Percentiles rank a stretch among this genome's conserved stretches.
phyloP scores from a whole-genome alignment of 1,140 invertebrate genomes.

The Myzus persicae region DNA sequence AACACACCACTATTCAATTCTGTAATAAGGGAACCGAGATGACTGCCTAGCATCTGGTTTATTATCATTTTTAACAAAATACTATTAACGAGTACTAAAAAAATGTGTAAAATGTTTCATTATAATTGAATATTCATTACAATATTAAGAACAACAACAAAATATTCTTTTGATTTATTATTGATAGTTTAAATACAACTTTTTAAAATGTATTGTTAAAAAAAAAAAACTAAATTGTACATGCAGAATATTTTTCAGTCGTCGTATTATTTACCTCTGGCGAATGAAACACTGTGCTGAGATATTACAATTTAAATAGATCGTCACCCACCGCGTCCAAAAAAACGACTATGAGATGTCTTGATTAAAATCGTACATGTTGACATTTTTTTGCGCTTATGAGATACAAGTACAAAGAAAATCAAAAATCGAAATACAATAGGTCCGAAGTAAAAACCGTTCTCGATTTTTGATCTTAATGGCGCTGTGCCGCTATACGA shows the following conservation, averaged over 20 bases:
- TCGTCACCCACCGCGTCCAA: not conserved
- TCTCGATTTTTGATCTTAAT: not conserved
- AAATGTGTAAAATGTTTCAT: not conserved
- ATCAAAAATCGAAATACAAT: not conserved
- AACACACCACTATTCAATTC: not conserved
- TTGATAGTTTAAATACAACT: not conserved
- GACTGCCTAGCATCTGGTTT: not conserved
- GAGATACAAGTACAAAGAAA: not conserved
- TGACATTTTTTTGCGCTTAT: not conserved
- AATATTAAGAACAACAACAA: too few species aligned
- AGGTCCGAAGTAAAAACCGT: not conserved
- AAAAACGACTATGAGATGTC: not conserved
- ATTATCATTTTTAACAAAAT: not conserved
- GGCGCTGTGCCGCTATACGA: not conserved
- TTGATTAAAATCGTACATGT: not conserved
- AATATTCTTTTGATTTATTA: too few species aligned
- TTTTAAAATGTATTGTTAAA: not conserved
- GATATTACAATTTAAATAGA: not conserved
- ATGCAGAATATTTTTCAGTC: not conserved
- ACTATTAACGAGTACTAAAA: not conserved
- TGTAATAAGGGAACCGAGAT: too few species aligned
- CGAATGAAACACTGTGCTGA: not conserved
- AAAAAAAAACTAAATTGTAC: not conserved
- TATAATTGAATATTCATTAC: not conserved
- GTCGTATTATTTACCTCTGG: too few species aligned